Base-by-base conservation (phyloP, 2,113 vertebrate genomes). In the Oenanthe oenanthe region DNA sequence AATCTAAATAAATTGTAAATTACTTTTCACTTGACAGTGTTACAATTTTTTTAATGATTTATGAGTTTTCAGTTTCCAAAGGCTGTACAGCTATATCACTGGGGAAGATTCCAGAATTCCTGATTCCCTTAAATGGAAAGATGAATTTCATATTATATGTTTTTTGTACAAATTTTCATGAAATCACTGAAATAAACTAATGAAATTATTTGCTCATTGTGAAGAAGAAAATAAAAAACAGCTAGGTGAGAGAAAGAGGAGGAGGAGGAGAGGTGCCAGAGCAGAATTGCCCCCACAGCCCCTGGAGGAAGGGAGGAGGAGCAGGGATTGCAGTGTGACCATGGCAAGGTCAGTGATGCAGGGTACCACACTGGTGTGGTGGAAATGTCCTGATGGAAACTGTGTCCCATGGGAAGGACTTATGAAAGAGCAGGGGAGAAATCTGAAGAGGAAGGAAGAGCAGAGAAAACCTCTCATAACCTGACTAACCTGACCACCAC, bases 281-380 rank as follows among this genome's bases (percentile, higher is more conserved):
- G 13, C 14, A 50, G 48, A 50, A 15, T 50, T 29, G 4, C 2
- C 10, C 11, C 15, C 40, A 10, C 6, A 56, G 13, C 4, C 16
- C 12, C 14, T 47, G 17, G 9, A 68, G 28, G 48, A 9, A 25
- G 2, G 13, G 56, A 57, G 34, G 15, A 63, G 29, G 9, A 56
- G 7, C 14, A 76, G 4, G 7, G 9, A 21, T 26, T 58, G 13
- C 36, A 13, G 43, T 61, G 15, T 1, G 15, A 32, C 17, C 45
- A 15, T 10, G 53, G 28, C 79, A 7, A 60, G 28, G 3, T 40
- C 2, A 2, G 0, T 63, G 67, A 34, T 20, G 12, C 11, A 53
- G 17, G 47, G 26, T 4, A 32, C 12, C 3, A 20, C 14, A 6
- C 2, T 1, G 1, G 2, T 42, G 29, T 7, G 26, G 13, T 76